A percentile compares a stretch with the other conserved stretches of the same genome.
Conservation (phyloP, 2,888 invertebrate species). For the Hyposoter dolosus region DNA sequence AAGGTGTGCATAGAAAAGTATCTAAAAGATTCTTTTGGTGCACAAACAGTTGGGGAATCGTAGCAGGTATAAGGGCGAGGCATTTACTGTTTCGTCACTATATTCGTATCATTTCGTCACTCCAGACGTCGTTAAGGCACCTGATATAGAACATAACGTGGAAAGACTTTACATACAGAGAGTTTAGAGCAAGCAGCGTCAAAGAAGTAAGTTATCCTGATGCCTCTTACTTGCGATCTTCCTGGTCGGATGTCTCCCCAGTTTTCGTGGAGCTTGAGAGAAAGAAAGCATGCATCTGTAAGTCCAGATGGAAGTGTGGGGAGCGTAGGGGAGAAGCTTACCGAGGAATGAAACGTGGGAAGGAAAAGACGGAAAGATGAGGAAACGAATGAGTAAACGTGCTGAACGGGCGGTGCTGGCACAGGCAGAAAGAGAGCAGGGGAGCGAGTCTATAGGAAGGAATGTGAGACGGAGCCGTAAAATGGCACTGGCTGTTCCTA, state of each 20-base stretch:
- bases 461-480: conserved; percentile 20
- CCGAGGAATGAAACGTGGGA: conserved; percentile 53
- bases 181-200: conserved; percentile 21
- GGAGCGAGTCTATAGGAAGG: conserved; percentile 5
- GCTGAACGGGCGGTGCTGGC: background rate
- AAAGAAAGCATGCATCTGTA: conserved; percentile 48
- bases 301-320: conserved; percentile 41
- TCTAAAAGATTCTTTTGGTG: background rate
- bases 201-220: conserved; percentile 58
- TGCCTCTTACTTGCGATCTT: conserved; percentile 63
- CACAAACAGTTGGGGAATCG: conserved; percentile 19
- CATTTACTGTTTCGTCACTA: conserved; percentile 29
- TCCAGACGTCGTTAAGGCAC: conserved; percentile 39
- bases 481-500: conserved; percentile 29
- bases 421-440: background rate
- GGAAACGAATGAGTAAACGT: conserved; percentile 30
- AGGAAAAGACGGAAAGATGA: conserved; percentile 49
- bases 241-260: conserved; percentile 43
- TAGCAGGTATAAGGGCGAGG: conserved; percentile 34
- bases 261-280: conserved; percentile 17
- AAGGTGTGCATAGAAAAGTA: too few relatives aligned
- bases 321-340: conserved; percentile 17
- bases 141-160: conserved; percentile 19
- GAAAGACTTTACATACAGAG: background rate
- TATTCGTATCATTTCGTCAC: background rate